Evolutionary conservation across 2,888 invertebrate genomes (phyloP), one percentile per base, ranked within the genome.

Genomic region (Thera obeliscata): DNA sequence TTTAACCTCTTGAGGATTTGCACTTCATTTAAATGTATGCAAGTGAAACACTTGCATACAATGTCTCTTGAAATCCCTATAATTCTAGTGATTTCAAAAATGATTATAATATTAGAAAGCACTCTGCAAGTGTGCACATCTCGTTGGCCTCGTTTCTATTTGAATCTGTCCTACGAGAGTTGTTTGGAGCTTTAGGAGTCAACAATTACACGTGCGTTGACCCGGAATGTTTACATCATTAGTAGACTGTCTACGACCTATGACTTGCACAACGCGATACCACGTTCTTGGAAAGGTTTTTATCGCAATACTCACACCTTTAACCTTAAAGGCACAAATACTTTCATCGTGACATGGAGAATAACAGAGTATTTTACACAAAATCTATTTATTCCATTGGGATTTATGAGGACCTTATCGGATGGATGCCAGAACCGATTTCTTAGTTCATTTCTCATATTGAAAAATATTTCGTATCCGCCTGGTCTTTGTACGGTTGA

Each of bases 171-270:
- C 76, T 74, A 69, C 74, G 75, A 80, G 73, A 83, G 82, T 81
- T 89, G 89, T 90, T 87, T 85, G 77, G 81, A 78, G 81, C 86
- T 79, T 83, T 83, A 79, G 78, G 77, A 74, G 79, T 78, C 73
- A 76, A 78, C 85, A 87, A 88, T 89, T 84, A 86, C 74, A 76
- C 82, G 88, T 83, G 70, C 89, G 78, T 78, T 86, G 86, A 88
- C 85, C 87, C 76, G 73, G 66, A 74, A 73, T 81, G 78, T 80
- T 81, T 83, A 78, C 77, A 76, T 70, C 65, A 71, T 74, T 66
- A 67, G 57, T 69, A 67, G 52, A 67, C 59, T 66, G 61, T 63
- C 59, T 58, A 33, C 41, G n/a, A 56, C 56, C 46, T 60, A 22
- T 46, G 11, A 56, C 56, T 60, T 50, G 43, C 49, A 56, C 41